These are phyloP conservation scores for Centroberyx gerrardi DNA, from an alignment of 2,797 vertebrate species.

Conservation along the genomic window DNA sequence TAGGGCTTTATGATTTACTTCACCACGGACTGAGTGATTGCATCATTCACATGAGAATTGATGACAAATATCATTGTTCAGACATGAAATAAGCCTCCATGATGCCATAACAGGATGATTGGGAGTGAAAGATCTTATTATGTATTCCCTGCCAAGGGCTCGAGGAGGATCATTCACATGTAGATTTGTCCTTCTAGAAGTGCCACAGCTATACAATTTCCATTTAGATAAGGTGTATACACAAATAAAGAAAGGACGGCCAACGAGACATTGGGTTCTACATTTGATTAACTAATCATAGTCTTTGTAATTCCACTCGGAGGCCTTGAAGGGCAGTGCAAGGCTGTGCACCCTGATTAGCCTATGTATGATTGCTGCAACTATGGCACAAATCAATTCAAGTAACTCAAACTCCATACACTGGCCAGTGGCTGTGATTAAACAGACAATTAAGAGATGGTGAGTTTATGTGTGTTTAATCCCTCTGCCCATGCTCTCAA, in stretches of 20 bases:
- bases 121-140: slow-evolving; percentile 79
- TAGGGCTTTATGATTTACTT: slow-evolving; percentile 75
- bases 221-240: slow-evolving; percentile 83
- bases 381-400: slow-evolving; percentile 82
- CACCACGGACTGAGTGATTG: slow-evolving; percentile 74
- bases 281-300: slow-evolving; percentile 90
- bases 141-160: slow-evolving; percentile 65
- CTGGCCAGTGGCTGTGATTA: slow-evolving; percentile 81
- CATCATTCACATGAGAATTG: slow-evolving; percentile 72
- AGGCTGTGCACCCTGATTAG: slow-evolving; percentile 81
- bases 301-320: slow-evolving; percentile 86
- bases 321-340: slow-evolving; percentile 77
- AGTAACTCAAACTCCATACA: slow-evolving; percentile 77
- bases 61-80: slow-evolving; percentile 74
- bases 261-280: slow-evolving; percentile 77
- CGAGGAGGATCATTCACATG: slow-evolving; percentile 81
- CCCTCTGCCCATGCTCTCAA: slow-evolving; percentile 72
- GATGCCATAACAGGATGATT: slow-evolving; percentile 80
- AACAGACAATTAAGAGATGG: slow-evolving; percentile 76
- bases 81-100: slow-evolving; percentile 73
- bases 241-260: slow-evolving; percentile 82
- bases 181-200: slow-evolving; percentile 82
- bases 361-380: slow-evolving; percentile 78
- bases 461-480: slow-evolving; percentile 77
- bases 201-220: slow-evolving; percentile 80